Evolutionary conservation across 2,113 vertebrate genomes (phyloP).

Genomic region (Holacanthus passer): DNA sequence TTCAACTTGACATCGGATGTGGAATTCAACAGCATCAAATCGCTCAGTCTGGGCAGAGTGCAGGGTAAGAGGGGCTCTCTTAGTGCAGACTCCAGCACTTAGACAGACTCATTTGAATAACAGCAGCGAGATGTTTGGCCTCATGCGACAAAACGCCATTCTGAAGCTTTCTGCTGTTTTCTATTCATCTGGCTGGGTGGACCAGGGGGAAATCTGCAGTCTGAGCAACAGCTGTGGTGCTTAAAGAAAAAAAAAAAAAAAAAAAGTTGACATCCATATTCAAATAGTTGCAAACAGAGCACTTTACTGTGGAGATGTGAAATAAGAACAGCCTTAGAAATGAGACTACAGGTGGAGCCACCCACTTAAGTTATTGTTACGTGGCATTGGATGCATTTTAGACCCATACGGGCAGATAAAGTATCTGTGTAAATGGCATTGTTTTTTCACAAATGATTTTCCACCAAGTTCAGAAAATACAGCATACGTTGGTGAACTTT

Average conservation of each 20-base stretch:
- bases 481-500: constrained; percentile 13
- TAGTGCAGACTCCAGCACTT: neutral
- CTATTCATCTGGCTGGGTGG: constrained; percentile 12
- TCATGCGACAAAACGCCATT: constrained; percentile 15
- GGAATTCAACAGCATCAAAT: constrained; percentile 91
- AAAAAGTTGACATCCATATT: constrained; percentile 36
- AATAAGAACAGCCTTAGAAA: constrained; percentile 2
- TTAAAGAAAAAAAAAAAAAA: constrained; percentile 15
- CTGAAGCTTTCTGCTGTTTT: constrained; percentile 29
- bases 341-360: constrained; percentile 13
- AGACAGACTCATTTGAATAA: constrained; percentile 56
- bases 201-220: constrained; percentile 7
- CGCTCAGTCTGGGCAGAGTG: constrained; percentile 89
- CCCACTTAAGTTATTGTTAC: constrained; percentile 22
- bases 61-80: constrained; percentile 85
- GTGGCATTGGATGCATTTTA: constrained; percentile 34
- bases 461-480: constrained; percentile 27
- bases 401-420: neutral
- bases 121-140: constrained; percentile 27
- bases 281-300: constrained; percentile 5
- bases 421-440: constrained; percentile 8
- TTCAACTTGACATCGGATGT: constrained; percentile 89
- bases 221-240: constrained; percentile 25
- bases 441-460: constrained; percentile 16
- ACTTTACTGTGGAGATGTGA: constrained; percentile 35